Evolutionary conservation across 2,113 vertebrate genomes (phyloP), one percentile per base, ranked within the genome.

Genomic region (Octodon degus): DNA sequence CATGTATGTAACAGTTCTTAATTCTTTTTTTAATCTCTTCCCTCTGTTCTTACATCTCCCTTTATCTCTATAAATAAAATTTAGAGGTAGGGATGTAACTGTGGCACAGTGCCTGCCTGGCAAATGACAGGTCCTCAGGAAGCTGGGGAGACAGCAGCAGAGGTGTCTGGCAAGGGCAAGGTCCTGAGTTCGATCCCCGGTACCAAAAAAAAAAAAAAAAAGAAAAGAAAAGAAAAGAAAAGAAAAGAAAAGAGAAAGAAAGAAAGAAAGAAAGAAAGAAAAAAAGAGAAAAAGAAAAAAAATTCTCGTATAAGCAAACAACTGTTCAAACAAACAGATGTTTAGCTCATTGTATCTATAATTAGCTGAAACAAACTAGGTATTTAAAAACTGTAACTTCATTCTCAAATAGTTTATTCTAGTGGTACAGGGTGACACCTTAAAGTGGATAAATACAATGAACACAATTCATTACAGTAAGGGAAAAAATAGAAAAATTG

Each of bases 381-480:
- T 76, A 27, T 76, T 47, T 47, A 47, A 76, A 76, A 76, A 76
- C 72, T 76, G 13, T 47, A 43, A 74, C n/a, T 43, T 43, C 72
- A 76, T 76, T 76, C 72, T 76, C 37, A 43, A 76, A 76, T 43
- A 76, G 40, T 76, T 43, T 76, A 27, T 47, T 47, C 24, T 25
- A 43, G 24, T 47, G 74, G 74, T 76, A 5, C 24, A 47, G 9
- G 12, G 40, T 47, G 74, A 76, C 2, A 27, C 40, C 74, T 47
- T 11, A 43, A 76, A 76, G 74, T 76, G 12, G 40, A 76, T 47
- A 16, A 47, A 76, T 43, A 24, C 10, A 76, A 12, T 76, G 47
- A 74, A 25, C 37, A 74, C 72, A 74, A 74, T 74, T 74, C n/a
- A 40, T 40, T 76, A 76, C 24, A 76, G 74, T 47, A 76, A 91